Base-by-base conservation (phyloP, 2,797 vertebrate species). In the Notolepis coatsorum region DNA sequence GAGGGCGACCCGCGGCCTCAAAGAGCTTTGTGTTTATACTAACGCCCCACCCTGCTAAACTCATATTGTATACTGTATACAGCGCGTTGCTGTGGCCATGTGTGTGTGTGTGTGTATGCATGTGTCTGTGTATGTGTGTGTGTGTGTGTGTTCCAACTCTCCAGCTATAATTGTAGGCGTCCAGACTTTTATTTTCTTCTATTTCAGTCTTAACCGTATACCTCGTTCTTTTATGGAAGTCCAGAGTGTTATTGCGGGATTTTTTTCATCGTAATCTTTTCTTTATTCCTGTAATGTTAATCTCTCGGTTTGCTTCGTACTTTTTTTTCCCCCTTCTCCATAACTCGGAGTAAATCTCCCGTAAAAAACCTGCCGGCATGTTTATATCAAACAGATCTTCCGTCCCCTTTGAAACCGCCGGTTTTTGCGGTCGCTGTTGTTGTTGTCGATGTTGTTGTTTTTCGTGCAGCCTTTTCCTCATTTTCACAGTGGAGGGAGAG, bases 251-350 rank as follows among this genome's bases (percentile, higher is more conserved):
- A 85, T 89, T 89, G 85, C 83, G n/a, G n/a, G n/a, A 84, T 91
- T 89, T 77, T 84, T 87, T 79, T 77, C n/a, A n/a, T n/a, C n/a
- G 71, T 89, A 86, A 89, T 89, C 84, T 89, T 67, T 67, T 54
- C 77, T 82, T 79, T 42, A 27, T 82, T 83, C 88, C 75, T 77
- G 55, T 69, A 53, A 76, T 79, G 72, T 71, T 89, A 88, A 89
- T 89, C 84, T 89, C 73, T 61, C 12, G 63, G 46, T 85, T 82
- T 62, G 75, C 79, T 77, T 69, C 62, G 76, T 84, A 80, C 75
- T 81, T 80, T 84, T 82, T 88, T n/a, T n/a, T n/a, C n/a, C n/a
- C n/a, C n/a, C n/a, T n/a, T n/a, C n/a, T n/a, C n/a, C 88, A 89
- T 89, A 89, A 89, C 84, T 84, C 71, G 27, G 68, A 79, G 65